Base-by-base conservation (phyloP, 2,797 vertebrate species). In the Pantherophis vulpinus region DNA sequence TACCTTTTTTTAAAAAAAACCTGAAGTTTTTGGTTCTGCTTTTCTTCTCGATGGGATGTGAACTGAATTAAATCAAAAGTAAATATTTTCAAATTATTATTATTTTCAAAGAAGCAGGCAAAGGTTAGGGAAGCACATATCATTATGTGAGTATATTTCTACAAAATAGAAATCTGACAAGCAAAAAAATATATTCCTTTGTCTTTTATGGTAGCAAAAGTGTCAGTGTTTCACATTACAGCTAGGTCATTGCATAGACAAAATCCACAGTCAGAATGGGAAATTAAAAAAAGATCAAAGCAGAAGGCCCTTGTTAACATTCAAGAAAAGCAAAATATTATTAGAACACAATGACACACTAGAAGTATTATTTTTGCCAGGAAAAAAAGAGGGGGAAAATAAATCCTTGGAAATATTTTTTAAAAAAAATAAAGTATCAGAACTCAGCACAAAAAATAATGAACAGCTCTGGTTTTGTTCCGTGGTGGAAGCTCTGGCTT, bases 391-490 rank as follows among this genome's bases (percentile, higher is more conserved):
- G 0, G 7, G 23, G 8, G 8, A 1, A 74, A 55, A 70, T 42
- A 42, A 74, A 94, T 93, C 4, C 93, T 91, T 93, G 87, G 79
- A 90, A 97, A 87, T 61, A 74, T 95, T 94, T 94, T 93, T 94
- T 86, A 91, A 92, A 14, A 93, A 94, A 94, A 95, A 92, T 5
- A n/a, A 74, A 0, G 2, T 27, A 86, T 0, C 88, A 55, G 60
- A 91, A 14, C 92, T 93, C 91, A 94, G 9, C 54, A 37, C 13
- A 25, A 61, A 95, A 92, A 29, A 92, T 12, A 83, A 47, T 0
- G 0, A 59, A 58, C 88, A 93, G 89, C 93, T 94, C 54, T 56
- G 70, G 55, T 7, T 42, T 63, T 63, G 4, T 63, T 63, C 61
- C 61, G 0, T 63, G 61, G 27, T 63, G 61, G 27, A 63, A 93